A percentile compares a stretch with the other conserved stretches of the same genome.
Conservation (phyloP, 2,888 invertebrate genomes). For the Serripes groenlandicus region DNA sequence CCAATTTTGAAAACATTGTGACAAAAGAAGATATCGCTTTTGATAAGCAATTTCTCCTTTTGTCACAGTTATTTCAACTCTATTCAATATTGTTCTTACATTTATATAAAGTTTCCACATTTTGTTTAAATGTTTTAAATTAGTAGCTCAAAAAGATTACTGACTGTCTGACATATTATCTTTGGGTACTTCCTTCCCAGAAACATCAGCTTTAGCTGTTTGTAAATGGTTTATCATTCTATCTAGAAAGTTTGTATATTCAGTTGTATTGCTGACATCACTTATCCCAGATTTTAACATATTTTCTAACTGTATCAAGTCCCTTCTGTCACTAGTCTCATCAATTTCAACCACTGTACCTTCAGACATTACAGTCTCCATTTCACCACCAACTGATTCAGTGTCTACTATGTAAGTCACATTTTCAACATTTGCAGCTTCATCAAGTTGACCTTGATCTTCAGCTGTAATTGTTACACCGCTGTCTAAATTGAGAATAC, state of each 20-base stretch:
- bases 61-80: not conserved
- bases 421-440: too few relatives aligned
- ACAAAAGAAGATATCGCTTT: not conserved
- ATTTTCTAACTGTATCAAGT: conserved; percentile 3
- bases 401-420: too few relatives aligned
- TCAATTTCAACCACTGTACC: not conserved
- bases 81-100: too few relatives aligned
- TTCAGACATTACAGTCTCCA: not conserved
- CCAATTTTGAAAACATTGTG: not conserved
- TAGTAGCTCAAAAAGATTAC: too few relatives aligned
- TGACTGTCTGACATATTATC: not conserved
- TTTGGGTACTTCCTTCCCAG: not conserved
- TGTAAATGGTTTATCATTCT: conserved; percentile 26
- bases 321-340: not conserved
- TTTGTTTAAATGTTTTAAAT: too few relatives aligned
- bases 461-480: not conserved
- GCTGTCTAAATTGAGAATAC: not conserved
- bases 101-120: too few relatives aligned
- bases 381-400: not conserved
- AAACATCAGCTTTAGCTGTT: conserved; percentile 11
- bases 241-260: conserved; percentile 22
- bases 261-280: conserved; percentile 4
- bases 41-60: not conserved
- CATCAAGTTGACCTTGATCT: too few relatives aligned
- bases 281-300: conserved; percentile 17